These are phyloP conservation scores for Sinopyrophorus schimmeli DNA, from an alignment of 2,888 invertebrate genomes.

Conservation along the genomic window DNA sequence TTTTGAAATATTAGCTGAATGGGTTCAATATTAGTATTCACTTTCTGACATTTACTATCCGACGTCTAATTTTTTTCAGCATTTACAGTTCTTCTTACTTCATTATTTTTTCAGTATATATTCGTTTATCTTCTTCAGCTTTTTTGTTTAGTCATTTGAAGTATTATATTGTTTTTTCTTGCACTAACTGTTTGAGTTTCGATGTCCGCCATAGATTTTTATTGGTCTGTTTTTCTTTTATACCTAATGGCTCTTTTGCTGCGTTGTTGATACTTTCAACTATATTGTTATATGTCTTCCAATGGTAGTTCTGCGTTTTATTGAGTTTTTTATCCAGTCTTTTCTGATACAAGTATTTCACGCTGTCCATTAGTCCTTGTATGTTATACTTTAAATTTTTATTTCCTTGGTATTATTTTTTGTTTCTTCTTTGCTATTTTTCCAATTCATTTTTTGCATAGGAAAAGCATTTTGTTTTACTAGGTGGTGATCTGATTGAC, in stretches of 20 bases:
- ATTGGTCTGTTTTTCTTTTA: slow-evolving; percentile 6
- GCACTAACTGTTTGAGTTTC: slow-evolving; percentile 8
- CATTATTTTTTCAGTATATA: slow-evolving; percentile 4
- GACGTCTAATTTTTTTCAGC: slow-evolving; percentile 1
- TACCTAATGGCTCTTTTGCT: slow-evolving; percentile 7
- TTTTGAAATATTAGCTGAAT: slow-evolving; percentile 8
- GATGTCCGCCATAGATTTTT: slow-evolving; percentile 3
- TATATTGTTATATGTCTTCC: slow-evolving; percentile 5
- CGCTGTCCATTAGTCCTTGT: slow-evolving; percentile 3
- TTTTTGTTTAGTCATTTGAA: no score
- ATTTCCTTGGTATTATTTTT: slow-evolving; percentile 4
- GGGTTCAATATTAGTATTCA: slow-evolving; percentile 7
- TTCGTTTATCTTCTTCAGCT: slow-evolving; percentile 1
- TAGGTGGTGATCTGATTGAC: slow-evolving; percentile 4
- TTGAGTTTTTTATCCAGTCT: slow-evolving; percentile 3
- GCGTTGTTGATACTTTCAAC: slow-evolving; percentile 6
- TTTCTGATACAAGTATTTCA: slow-evolving; percentile 10
- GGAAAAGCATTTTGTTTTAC: not conserved
- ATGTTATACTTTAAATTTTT: slow-evolving; percentile 3
- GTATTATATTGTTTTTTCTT: not conserved
- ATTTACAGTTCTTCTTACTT: slow-evolving; percentile 5
- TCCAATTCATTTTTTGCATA: not conserved
- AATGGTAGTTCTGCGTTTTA: slow-evolving; percentile 8
- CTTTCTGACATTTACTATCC: slow-evolving; percentile 5
- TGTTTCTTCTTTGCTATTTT: slow-evolving; percentile 3